phyloP scores from a whole-genome alignment of 2,797 vertebrate species.

The Characodon lateralis region DNA sequence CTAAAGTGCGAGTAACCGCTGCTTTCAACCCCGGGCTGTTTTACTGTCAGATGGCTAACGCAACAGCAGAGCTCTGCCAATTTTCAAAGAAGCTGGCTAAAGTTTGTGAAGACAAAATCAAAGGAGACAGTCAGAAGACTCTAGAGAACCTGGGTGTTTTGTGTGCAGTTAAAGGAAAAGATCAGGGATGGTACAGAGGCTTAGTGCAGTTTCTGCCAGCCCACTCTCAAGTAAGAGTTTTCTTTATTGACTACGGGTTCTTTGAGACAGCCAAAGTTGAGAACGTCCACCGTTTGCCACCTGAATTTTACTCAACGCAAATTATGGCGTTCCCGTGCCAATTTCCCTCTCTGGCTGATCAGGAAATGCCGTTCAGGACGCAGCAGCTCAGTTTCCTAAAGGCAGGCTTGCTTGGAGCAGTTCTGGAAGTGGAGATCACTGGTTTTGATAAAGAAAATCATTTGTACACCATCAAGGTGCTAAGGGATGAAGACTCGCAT shows the following conservation, averaged over 20 bases:
- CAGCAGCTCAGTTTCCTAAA: slow-evolving; percentile 82
- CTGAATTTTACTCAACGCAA: slow-evolving; percentile 80
- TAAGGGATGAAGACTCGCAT: slow-evolving; percentile 33
- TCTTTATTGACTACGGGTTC: slow-evolving; percentile 91
- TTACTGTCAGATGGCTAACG: slow-evolving; percentile 85
- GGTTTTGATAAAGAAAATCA: slow-evolving; percentile 69
- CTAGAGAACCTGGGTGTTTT: slow-evolving; percentile 85
- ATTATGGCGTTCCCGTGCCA: slow-evolving; percentile 88
- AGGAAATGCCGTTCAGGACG: slow-evolving; percentile 66
- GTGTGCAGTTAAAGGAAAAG: slow-evolving; percentile 87
- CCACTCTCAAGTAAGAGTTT: slow-evolving; percentile 81
- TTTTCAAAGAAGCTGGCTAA: slow-evolving; percentile 81
- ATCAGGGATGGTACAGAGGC: slow-evolving; percentile 90
- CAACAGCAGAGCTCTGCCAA: slow-evolving; percentile 79
- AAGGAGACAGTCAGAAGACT: slow-evolving; percentile 47
- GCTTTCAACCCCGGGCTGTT: slow-evolving; percentile 84
- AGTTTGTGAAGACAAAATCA: slow-evolving; percentile 72
- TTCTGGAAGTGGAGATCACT: slow-evolving; percentile 77
- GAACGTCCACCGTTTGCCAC: slow-evolving; percentile 82
- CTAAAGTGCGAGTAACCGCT: slow-evolving; percentile 82
- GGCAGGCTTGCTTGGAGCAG: slow-evolving; percentile 80
- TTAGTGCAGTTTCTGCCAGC: slow-evolving; percentile 85
- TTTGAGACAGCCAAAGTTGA: slow-evolving; percentile 82
- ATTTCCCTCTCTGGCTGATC: slow-evolving; percentile 73
- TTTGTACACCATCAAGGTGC: slow-evolving; percentile 83